Conservation (phyloP, 2,113 vertebrate genomes). For the Catagonus wagneri region DNA sequence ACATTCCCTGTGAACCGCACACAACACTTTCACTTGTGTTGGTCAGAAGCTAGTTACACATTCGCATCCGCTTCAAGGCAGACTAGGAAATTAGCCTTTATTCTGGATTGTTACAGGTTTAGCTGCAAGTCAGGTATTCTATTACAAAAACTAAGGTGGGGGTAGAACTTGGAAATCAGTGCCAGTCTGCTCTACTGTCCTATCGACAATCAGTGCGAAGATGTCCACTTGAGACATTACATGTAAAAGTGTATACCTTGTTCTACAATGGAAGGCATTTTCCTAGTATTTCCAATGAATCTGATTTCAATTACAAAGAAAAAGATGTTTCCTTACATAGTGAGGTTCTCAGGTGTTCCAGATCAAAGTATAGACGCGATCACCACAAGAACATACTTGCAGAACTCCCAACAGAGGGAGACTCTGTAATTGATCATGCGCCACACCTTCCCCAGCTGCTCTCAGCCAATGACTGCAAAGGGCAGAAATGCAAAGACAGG, state of each 20-base stretch:
- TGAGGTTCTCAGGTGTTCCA: not conserved
- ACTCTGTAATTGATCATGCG: not conserved
- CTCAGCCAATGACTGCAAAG: not conserved
- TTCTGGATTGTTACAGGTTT: not conserved
- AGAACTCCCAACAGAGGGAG: not conserved
- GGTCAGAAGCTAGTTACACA: not conserved
- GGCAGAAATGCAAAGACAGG: not conserved
- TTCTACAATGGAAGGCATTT: not conserved
- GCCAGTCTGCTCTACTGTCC: not conserved
- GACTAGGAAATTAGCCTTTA: not conserved
- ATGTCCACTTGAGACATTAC: not conserved
- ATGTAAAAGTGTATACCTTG: not conserved
- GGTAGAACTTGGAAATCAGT: conserved; percentile 10
- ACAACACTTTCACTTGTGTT: not conserved
- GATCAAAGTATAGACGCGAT: not conserved
- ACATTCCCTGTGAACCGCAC: not conserved
- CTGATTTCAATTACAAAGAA: not conserved
- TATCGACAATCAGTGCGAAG: not conserved
- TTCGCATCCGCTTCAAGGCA: not conserved
- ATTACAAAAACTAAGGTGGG: not conserved
- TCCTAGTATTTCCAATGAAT: not conserved
- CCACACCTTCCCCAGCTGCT: no score
- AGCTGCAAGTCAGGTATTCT: not conserved
- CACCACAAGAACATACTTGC: not conserved
- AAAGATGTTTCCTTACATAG: not conserved